Evolutionary conservation across 2,113 vertebrate genomes (phyloP).

Genomic region (Microcebus murinus): DNA sequence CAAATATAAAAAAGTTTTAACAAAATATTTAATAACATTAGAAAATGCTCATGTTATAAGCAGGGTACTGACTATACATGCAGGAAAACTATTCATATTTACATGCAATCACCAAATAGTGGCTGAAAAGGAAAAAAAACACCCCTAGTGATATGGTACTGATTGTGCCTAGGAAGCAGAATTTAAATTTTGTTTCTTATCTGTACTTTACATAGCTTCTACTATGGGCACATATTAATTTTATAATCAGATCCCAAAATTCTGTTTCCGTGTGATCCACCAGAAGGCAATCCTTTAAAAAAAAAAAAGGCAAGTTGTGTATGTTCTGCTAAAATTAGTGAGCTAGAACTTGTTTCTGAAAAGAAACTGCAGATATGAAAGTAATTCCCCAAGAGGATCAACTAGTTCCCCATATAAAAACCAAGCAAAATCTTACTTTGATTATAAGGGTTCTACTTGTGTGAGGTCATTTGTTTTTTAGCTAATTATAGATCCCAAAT

Average conservation of each 20-base stretch:
- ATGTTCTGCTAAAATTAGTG: not conserved
- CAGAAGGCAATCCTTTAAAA: not conserved
- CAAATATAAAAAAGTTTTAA: not conserved
- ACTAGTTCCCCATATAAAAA: not conserved
- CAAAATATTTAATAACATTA: not conserved
- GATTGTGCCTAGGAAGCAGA: not conserved
- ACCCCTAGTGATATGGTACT: not conserved
- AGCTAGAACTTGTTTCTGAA: not conserved
- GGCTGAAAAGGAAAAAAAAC: not conserved
- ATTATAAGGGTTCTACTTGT: not conserved
- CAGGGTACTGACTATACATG: not conserved
- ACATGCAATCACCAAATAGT: not conserved
- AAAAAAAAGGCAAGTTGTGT: not conserved
- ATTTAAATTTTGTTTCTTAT: conserved; percentile 11
- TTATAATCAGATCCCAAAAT: not conserved
- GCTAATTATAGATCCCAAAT: not conserved
- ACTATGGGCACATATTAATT: not conserved
- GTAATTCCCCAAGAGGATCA: not conserved
- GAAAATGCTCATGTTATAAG: not conserved
- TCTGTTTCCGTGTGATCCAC: not conserved
- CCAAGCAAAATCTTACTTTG: not conserved
- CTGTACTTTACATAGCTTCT: not conserved
- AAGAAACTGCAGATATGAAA: conserved; percentile 4
- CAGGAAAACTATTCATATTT: not conserved
- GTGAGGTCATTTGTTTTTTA: not conserved